Percentiles rank a stretch among this genome's conserved stretches.
Conservation (phyloP, 2,797 vertebrate genomes). For the Tokudaia tokunoshimensis region DNA sequence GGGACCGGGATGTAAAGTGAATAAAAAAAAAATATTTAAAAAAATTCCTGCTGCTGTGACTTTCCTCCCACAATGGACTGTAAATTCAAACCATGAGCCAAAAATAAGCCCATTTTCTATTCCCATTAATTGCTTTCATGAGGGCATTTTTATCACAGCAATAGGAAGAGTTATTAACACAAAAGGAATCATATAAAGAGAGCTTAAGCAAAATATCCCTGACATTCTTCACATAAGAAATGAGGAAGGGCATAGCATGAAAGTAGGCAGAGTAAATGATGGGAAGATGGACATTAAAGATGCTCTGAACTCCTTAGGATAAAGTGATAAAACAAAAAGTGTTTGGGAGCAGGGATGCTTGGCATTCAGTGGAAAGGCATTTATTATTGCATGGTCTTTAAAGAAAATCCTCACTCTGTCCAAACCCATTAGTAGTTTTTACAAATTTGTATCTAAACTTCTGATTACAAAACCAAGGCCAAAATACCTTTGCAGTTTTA, state of each 20-base stretch:
- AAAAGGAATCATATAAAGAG: background rate
- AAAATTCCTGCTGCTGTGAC: background rate
- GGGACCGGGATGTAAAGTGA: no score
- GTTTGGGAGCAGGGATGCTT: background rate
- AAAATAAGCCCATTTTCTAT: no score
- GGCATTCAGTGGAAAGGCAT: background rate
- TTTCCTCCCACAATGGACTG: background rate
- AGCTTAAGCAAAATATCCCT: background rate
- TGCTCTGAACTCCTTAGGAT: background rate
- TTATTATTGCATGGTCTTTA: background rate
- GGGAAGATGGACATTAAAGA: background rate
- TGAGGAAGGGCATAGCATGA: background rate
- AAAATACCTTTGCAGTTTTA: background rate
- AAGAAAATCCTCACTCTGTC: background rate
- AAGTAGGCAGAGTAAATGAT: background rate
- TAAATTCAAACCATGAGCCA: background rate
- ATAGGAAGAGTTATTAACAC: background rate
- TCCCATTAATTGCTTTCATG: no score
- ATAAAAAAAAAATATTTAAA: no score
- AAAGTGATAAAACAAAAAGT: background rate
- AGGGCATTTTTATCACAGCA: background rate
- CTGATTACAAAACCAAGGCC: background rate
- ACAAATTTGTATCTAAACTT: background rate
- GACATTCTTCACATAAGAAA: background rate
- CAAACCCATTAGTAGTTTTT: background rate